Base-by-base conservation (phyloP, 2,797 vertebrate genomes). In the Enoplosus armatus region DNA sequence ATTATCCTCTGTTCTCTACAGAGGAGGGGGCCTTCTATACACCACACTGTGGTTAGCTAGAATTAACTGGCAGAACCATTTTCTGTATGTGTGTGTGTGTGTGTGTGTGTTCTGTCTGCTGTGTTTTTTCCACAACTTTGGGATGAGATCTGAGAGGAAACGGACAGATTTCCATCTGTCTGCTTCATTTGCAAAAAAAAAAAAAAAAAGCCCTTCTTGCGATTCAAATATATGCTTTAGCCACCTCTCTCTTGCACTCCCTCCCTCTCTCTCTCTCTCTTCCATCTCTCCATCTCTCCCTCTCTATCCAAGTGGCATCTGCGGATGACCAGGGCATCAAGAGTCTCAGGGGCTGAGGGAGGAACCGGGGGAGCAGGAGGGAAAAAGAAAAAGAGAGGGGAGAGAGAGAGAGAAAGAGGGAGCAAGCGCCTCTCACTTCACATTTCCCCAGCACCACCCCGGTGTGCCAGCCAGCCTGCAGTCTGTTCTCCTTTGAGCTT, bases 381-480 rank as follows among this genome's bases (percentile, higher is more conserved):
- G 60, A 15, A 70, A 68, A 72, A 31, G 47, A 60, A 73, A 80
- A 60, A 62, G 68, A 75, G 41, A 61, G 37, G 12, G 59, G 72
- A 93, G 89, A 94, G 92, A 90, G 87, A 84, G 20, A 84, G 67
- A 85, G 72, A 93, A 89, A 94, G 92, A 90, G 87, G 83, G 88
- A 92, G 93, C 84, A 81, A 95, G 95, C 93, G 90, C 95, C 96
- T 96, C 95, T 96, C 96, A 95, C 96, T 97, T 97, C 96, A 96
- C 95, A 96, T 96, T 96, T 96, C 96, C 95, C 95, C 95, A 93
- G 92, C 87, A 94, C 94, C 97, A 93, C 91, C 93, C 90, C 79
- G 94, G 96, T 95, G 96, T 97, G 97, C 95, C 96, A 96, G 97
- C 96, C 96, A 96, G 95, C 95, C 95, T 96, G 95, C 96, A 96